Conservation (phyloP, 2,113 vertebrate species). For the Hucho hucho region DNA sequence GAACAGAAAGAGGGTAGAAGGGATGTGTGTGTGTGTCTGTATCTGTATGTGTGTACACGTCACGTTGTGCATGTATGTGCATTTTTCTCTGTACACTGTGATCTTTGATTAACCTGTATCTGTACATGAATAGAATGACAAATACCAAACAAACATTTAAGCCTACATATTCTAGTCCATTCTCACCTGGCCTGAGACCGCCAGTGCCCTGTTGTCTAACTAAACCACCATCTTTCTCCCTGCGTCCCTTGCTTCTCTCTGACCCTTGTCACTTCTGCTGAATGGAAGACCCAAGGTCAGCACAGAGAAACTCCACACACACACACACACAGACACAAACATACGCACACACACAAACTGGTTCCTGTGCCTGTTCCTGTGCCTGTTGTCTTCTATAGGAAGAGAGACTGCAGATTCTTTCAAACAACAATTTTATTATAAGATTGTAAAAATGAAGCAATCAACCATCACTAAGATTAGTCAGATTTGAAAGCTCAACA, state of each 20-base stretch:
- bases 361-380: too few relatives aligned
- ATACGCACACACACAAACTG: too few relatives aligned
- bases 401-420: too few relatives aligned
- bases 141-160: background rate
- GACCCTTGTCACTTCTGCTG: background rate
- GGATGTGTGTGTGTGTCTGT: background rate
- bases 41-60: background rate
- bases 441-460: too few relatives aligned
- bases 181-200: background rate
- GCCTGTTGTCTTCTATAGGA: too few relatives aligned
- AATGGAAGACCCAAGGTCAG: too few relatives aligned
- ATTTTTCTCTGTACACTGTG: background rate
- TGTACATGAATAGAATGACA: background rate
- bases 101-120: background rate
- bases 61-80: constrained; percentile 1
- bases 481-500: too few relatives aligned
- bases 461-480: too few relatives aligned
- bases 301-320: too few relatives aligned
- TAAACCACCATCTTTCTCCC: background rate
- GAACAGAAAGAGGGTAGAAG: too few relatives aligned
- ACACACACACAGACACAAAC: too few relatives aligned
- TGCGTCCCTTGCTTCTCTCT: background rate
- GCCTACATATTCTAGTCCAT: background rate
- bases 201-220: background rate
- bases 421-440: too few relatives aligned